Evolutionary conservation across 2,113 vertebrate genomes (phyloP).

Genomic region (Eira barbara): DNA sequence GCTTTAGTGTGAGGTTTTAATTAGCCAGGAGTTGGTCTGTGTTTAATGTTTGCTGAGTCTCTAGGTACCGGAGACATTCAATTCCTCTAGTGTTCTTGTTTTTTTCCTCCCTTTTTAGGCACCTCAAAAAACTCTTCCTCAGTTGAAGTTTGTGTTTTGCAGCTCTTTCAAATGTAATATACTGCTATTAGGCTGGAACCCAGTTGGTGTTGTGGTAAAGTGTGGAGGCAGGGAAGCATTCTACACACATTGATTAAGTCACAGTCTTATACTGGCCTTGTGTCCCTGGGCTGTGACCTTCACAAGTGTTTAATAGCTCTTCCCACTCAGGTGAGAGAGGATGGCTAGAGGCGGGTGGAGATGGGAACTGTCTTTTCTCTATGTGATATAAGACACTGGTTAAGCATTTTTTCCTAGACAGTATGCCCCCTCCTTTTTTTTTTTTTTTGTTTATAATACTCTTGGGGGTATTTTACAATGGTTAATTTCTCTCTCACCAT

Average conservation of each 20-base stretch:
- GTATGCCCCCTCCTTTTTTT: background rate
- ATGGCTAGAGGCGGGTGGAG: background rate
- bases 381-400: background rate
- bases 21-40: background rate
- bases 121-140: background rate
- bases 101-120: background rate
- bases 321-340: background rate
- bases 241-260: background rate
- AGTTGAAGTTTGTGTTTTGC: conserved; percentile 4
- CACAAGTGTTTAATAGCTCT: background rate
- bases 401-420: background rate
- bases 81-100: background rate
- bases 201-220: background rate
- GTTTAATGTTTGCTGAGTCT: background rate
- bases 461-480: background rate
- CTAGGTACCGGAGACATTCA: background rate
- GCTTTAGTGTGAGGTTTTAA: background rate
- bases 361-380: background rate
- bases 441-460: background rate
- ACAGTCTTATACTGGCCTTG: background rate
- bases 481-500: background rate
- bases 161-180: background rate
- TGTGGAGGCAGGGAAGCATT: background rate
- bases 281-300: background rate
- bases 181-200: background rate